Evolutionary conservation across 2,888 invertebrate genomes (phyloP), one percentile per base, ranked within the genome.

Genomic region (Leptogaster cylindrica): DNA sequence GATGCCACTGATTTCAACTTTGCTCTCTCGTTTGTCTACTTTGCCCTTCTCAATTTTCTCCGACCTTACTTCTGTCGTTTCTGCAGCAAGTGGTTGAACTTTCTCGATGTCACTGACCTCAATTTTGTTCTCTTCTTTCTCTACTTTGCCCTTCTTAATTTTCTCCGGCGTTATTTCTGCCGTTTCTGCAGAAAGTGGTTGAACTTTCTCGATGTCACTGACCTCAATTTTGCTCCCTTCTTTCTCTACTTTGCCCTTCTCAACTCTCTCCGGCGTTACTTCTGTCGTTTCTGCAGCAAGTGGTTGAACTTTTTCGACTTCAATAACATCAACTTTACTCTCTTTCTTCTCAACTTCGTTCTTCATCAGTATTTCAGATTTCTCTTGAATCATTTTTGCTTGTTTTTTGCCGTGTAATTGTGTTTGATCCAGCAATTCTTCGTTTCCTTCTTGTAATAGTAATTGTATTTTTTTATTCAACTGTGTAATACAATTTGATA

Each of bases 41-140:
- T 66, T 67, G 69, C 71, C 71, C 70, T 74, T 70, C 46, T 73
- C 8, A 68, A 51, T n/a, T 25, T 51, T 28, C n/a, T 25, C 51
- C 16, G 51, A 10, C 14, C 16, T 51, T 7, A 51, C 7, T 51
- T 51, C 51, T 4, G 27, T 8, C 12, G 14, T 27, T n/a, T 51
- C 28, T 10, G 27, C 25, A 27, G 27, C 28, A n/a, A 14, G 27
- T n/a, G 14, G 5, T 14, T 51, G 25, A 10, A 28, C 51, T 12
- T 25, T 3, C 1, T 51, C 27, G 0, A 68, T 46, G 46, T 70
- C 71, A 71, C 71, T 67, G 36, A n/a, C 65, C 28, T 52, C 72
- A 67, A 27, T 71, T 63, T 67, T 67, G 69, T 61, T 71, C 64
- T 61, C 68, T 31, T 36, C 46, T 44, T 33, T 70, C 2, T 51